Base-by-base conservation (phyloP, 2,888 invertebrate species). In the Euplexia lucipara region DNA sequence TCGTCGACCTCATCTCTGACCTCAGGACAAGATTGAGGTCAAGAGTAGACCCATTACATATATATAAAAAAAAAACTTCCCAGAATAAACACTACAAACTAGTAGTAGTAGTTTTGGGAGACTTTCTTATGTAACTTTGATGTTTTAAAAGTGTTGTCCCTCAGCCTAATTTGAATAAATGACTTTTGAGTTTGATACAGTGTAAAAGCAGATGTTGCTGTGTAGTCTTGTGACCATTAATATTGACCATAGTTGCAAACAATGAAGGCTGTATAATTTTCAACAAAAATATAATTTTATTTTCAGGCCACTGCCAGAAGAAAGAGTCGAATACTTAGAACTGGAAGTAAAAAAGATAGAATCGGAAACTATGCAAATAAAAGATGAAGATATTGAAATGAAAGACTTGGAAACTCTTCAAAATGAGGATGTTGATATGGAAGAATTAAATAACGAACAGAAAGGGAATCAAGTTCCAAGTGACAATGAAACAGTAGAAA, bases 241-340 rank as follows among this genome's bases (percentile, higher is more conserved):
- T 18, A 34, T 26, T 26, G 2, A 26, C 5, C 5, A 26, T 26
- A 26, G 2, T 26, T 26, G 20, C 0, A 48, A 22, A 10, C 1
- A 2, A 16, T 6, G 8, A 2, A 9, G 5, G 3, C 0, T 16
- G 0, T 16, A 16, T n/a, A 6, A 16, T 49, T 26, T 6, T 34
- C 3, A 58, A 59, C 16, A 1, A 32, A 8, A 60, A 5, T n/a
- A 20, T 7, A 1, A 7, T 12, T 57, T 18, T 56, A 16, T 69
- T 83, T 82, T n/a, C 78, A 88, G 88, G 58, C 72, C 81, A 26
- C 51, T 52, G 9, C 61, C 48, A 37, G 67, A 62, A 20, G 54
- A 18, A 26, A 67, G 51, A 53, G 8, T 49, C 14, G 72, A 62
- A 35, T 42, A 47, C 20, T 22, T 53, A 35, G 34, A 51, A 32